phyloP scores from a whole-genome alignment of 2,113 vertebrate genomes.

The Microtus ochrogaster region DNA sequence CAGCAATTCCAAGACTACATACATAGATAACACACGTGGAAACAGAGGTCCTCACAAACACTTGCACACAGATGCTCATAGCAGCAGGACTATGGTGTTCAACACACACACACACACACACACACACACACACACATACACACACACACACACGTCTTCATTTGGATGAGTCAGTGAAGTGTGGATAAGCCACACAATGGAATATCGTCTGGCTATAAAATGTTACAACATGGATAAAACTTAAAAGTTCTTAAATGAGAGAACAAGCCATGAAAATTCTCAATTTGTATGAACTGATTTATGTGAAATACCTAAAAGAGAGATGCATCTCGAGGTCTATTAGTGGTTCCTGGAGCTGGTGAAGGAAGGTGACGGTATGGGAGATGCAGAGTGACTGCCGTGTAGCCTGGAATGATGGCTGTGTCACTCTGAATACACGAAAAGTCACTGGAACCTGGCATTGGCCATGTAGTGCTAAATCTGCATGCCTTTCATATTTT shows the following conservation, averaged over 20 bases:
- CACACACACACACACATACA: neutral
- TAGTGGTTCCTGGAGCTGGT: neutral
- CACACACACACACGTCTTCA: neutral
- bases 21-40: neutral
- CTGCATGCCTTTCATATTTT: neutral
- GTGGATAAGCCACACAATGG: neutral
- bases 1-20: neutral
- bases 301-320: neutral
- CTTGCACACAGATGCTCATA: neutral
- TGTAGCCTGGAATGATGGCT: neutral
- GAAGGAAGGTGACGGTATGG: neutral
- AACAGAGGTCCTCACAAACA: neutral
- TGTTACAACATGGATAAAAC: neutral
- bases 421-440: neutral
- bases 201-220: neutral
- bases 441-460: neutral
- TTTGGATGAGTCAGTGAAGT: neutral
- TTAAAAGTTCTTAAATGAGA: neutral
- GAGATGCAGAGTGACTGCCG: neutral
- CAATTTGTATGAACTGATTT: neutral
- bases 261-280: neutral
- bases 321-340: neutral
- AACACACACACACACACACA: neutral
- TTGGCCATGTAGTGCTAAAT: neutral
- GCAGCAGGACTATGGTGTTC: neutral